Base-by-base conservation (phyloP, 2,888 invertebrate species). In the Pterostichus madidus region DNA sequence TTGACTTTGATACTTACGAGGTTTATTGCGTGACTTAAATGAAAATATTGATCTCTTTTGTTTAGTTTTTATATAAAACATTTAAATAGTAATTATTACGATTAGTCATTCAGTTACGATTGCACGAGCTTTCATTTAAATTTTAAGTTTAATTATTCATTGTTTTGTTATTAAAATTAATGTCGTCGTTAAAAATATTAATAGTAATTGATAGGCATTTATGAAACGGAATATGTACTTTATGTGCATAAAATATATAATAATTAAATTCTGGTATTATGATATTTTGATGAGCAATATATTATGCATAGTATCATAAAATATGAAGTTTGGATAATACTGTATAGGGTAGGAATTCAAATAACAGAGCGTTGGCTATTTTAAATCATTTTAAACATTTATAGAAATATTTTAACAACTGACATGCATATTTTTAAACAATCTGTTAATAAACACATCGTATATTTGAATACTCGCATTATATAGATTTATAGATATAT, bases 171-270 rank as follows among this genome's bases (percentile, higher is more conserved):
- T 39, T 39, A 64, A 64, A 64, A 71, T 71, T 71, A 71, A 71
- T 71, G 68, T 44, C 68, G 44, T 71, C 68, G 68, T 71, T 71
- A 71, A 71, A 71, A 71, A 71, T 64, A 71, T 71, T 71, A 71
- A 71, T 71, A 44, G 39, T 71, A 44, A 71, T 71, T 71, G 68
- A 71, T 71, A 71, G 68, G 68, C 68, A 44, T 71, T 71, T 71
- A 71, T 71, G 44, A 71, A 71, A 71, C 24, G 7, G 10, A 64
- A 64, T 35, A 44, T 71, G 39, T 24, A 52, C 5, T 39, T 39
- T 39, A 32, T 32, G 35, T 31, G 32, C 64, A 31, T 64, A 64
- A 64, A 64, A 64, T 64, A 64, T 64, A 35, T 39, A 7, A 39
- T 39, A 39, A 39, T 52, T 52, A 52, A 13, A 52, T 52, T 52